These are phyloP conservation scores for Lamprotornis superbus DNA, from an alignment of 2,113 vertebrate genomes.

Conservation along the genomic window DNA sequence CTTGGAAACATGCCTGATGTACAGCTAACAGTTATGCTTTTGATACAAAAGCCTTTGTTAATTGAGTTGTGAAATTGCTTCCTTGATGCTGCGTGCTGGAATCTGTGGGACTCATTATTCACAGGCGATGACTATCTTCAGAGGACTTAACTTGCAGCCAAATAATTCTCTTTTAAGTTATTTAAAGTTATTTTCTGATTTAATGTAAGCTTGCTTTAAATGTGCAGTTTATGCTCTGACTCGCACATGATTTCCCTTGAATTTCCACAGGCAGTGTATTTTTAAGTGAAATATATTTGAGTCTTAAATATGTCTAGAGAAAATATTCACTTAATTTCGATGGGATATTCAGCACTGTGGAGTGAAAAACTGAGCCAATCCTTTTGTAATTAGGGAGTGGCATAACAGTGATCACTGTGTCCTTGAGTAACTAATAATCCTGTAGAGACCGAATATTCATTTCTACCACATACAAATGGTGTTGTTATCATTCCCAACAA, in stretches of 20 bases:
- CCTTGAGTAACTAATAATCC: not conserved
- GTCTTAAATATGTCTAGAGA: not conserved
- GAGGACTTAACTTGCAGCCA: constrained; percentile 47
- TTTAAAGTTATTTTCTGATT: constrained; percentile 63
- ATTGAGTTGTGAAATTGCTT: constrained; percentile 55
- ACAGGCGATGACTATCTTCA: constrained; percentile 42
- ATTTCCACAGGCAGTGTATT: constrained; percentile 41
- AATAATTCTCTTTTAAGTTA: constrained; percentile 60
- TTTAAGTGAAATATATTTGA: not conserved
- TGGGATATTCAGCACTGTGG: not conserved
- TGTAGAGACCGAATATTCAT: not conserved
- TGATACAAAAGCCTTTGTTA: constrained; percentile 61
- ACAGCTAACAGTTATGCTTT: constrained; percentile 25
- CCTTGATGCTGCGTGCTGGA: constrained; percentile 45
- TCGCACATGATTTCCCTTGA: not conserved
- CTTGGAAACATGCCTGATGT: not conserved
- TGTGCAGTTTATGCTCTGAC: constrained; percentile 11
- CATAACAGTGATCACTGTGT: not conserved
- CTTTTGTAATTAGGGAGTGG: not conserved
- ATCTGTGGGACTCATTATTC: constrained; percentile 48
- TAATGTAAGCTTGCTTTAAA: constrained; percentile 35
- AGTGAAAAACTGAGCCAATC: not conserved
- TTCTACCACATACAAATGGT: not conserved
- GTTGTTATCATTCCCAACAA: not conserved
- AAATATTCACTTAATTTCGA: not conserved